These are phyloP conservation scores for Drosophila austrosaltans DNA, from an alignment of 2,888 invertebrate genomes.

Conservation along the genomic window DNA sequence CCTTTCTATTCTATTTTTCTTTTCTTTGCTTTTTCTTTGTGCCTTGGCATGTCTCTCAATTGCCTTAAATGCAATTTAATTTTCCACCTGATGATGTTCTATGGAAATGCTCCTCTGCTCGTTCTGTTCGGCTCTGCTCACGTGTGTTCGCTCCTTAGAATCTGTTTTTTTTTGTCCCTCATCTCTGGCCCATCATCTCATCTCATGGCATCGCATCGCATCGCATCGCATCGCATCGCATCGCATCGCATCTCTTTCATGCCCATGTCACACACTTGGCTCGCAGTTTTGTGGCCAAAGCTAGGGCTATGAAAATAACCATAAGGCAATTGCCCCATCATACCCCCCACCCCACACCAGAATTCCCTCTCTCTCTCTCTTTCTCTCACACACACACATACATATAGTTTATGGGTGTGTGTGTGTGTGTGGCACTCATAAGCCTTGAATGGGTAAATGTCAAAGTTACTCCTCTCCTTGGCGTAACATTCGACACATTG, in stretches of 20 bases:
- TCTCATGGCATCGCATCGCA: constrained; percentile 10
- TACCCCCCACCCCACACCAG: background rate
- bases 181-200: constrained; percentile 26
- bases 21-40: constrained; percentile 6
- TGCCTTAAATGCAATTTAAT: constrained; percentile 53
- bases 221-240: constrained; percentile 8
- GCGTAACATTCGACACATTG: constrained; percentile 80
- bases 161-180: constrained; percentile 29
- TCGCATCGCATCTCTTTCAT: constrained; percentile 26
- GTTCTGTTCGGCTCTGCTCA: constrained; percentile 27
- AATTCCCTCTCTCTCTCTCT: background rate
- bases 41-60: constrained; percentile 32
- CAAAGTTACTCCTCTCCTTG: constrained; percentile 80
- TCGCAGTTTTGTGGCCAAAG: constrained; percentile 75
- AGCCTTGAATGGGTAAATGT: constrained; percentile 79
- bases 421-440: constrained; percentile 69
- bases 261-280: constrained; percentile 64
- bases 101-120: constrained; percentile 18
- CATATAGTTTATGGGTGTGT: constrained; percentile 22
- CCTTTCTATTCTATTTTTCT: background rate
- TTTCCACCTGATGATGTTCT: constrained; percentile 51
- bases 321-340: constrained; percentile 75
- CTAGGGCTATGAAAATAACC: constrained; percentile 79
- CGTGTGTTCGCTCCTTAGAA: constrained; percentile 37
- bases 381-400: background rate